Evolutionary conservation across 1,140 invertebrate species (phyloP).

Genomic region (Cotesia vestalis): DNA sequence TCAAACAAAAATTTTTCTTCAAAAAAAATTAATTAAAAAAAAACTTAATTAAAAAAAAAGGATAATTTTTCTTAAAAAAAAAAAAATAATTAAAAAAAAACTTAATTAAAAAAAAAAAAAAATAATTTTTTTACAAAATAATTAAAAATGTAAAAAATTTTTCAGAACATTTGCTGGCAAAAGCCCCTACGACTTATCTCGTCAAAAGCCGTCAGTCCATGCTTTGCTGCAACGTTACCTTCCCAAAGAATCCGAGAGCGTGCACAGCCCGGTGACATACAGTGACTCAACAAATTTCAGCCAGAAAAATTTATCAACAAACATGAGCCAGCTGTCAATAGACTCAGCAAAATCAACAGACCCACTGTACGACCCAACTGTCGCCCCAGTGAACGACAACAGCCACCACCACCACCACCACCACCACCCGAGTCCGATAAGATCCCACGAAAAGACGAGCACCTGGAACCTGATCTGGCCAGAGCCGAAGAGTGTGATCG

Average conservation of each 20-base stretch:
- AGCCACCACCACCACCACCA: slow-evolving; percentile 48
- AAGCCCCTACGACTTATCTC: slow-evolving; percentile 65
- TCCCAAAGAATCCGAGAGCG: slow-evolving; percentile 53
- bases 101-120: too few relatives aligned
- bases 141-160: slow-evolving; percentile 9
- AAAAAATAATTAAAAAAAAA: too few relatives aligned
- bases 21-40: too few relatives aligned
- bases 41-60: too few relatives aligned
- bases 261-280: slow-evolving; percentile 49
- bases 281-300: slow-evolving; percentile 52
- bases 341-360: slow-evolving; percentile 61
- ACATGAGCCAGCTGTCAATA: slow-evolving; percentile 60
- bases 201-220: slow-evolving; percentile 62
- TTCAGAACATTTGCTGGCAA: slow-evolving; percentile 64
- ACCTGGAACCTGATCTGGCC: slow-evolving; percentile 70
- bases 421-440: slow-evolving; percentile 52
- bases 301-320: slow-evolving; percentile 52
- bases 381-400: neutral
- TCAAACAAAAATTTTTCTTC: too few relatives aligned
- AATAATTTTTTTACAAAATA: too few relatives aligned
- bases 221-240: slow-evolving; percentile 52
- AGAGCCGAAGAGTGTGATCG: slow-evolving; percentile 69
- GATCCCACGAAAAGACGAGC: slow-evolving; percentile 47
- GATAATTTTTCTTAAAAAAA: too few relatives aligned
- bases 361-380: slow-evolving; percentile 52